phyloP scores from a whole-genome alignment of 2,113 vertebrate species.

The Chunga burmeisteri region DNA sequence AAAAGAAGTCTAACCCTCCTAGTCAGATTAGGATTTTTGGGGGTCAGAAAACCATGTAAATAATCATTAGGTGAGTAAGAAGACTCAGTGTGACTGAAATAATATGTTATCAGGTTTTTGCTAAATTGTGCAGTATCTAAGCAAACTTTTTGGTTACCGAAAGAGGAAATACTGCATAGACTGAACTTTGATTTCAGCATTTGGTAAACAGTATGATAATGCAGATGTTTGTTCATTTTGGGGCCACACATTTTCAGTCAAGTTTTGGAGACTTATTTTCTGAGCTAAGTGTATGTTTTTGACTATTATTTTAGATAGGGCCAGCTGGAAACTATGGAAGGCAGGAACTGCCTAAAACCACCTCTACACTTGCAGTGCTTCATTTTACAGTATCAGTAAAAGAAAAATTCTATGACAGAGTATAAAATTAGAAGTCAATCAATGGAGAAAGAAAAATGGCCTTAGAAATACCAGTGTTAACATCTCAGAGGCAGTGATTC shows the following conservation, averaged over 20 bases:
- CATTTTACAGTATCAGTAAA: background rate
- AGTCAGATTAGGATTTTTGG: background rate
- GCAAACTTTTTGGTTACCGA: background rate
- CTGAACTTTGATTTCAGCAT: conserved; percentile 1
- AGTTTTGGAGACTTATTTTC: background rate
- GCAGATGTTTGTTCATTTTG: conserved; percentile 27
- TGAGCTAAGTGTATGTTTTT: background rate
- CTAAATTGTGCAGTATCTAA: background rate
- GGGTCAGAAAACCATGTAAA: background rate
- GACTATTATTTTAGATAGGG: background rate
- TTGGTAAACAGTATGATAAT: conserved; percentile 29
- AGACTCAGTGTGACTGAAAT: background rate
- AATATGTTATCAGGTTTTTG: background rate
- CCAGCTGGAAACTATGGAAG: background rate
- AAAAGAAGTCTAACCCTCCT: background rate
- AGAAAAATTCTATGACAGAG: background rate
- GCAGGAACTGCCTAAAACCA: background rate
- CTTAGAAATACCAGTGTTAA: background rate
- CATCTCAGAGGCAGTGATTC: background rate
- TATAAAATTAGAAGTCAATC: background rate
- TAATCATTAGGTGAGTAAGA: background rate
- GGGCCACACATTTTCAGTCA: conserved; percentile 9
- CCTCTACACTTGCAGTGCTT: background rate
- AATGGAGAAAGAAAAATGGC: background rate
- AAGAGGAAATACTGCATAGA: background rate